Base-by-base conservation (phyloP, 1,140 invertebrate genomes). In the Monochamus saltuarius region DNA sequence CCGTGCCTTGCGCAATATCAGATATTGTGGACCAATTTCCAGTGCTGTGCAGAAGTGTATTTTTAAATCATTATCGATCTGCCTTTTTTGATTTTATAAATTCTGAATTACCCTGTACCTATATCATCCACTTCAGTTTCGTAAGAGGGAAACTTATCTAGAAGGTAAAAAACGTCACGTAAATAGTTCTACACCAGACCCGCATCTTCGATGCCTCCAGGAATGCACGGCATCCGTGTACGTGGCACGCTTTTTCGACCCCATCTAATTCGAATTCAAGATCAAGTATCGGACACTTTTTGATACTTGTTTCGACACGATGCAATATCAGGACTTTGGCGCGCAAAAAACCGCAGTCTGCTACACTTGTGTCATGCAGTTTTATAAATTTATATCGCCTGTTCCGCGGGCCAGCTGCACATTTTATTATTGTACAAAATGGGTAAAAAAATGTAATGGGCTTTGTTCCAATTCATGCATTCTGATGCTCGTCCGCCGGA, bases 401-500 rank as follows among this genome's bases (percentile, higher is more conserved):
- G 51, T 40, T 29, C 39, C 51, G 37, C n/a, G 34, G 19, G n/a
- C 8, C 51, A 22, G 51, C 51, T 34, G 53, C 53, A 39, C 53
- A 57, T 36, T 36, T 45, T 47, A 47, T 22, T 29, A 29, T 29
- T 29, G 22, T 29, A 29, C 6, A 29, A 29, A 57, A 36, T 6
- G 42, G 55, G 35, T 36, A 38, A 29, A 29, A 29, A 45, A 38
- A 57, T 47, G 47, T 57, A 57, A 57, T 57, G 36, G 55, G 42
- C 47, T 57, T 57, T 57, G 55, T 57, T 57, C 55, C 47, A 47
- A 57, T 57, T 57, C 55, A 57, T 47, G 22, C 55, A 57, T 57
- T 57, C 55, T 45, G 22, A 45, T 57, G 55, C 38, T 47, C 43
- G 39, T 47, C 55, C 38, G 47, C 22, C 22, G 22, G 40, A 29